Evolutionary conservation across 2,797 vertebrate species (phyloP).

Genomic region (Amphiprion clarkii): DNA sequence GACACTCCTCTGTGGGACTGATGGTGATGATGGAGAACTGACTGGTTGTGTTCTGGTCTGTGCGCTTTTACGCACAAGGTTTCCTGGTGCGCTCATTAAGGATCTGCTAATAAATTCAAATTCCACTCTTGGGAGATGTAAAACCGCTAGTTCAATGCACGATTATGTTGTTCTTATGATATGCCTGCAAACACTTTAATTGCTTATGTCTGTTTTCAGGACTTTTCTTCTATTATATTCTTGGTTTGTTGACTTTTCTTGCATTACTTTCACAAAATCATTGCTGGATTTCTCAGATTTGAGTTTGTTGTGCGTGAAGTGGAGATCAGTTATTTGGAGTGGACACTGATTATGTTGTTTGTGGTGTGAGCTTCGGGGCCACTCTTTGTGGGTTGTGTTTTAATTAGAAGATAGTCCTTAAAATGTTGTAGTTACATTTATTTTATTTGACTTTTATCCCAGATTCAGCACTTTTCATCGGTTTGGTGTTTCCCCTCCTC

Average conservation of each 20-base stretch:
- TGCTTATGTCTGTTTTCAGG: not conserved
- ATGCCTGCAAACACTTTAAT: not conserved
- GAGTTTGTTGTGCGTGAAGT: too few species aligned
- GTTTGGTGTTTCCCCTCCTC: not conserved
- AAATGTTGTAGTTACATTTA: not conserved
- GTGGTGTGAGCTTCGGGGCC: not conserved
- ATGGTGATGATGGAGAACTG: not conserved
- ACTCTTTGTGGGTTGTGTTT: not conserved
- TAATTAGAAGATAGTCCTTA: not conserved
- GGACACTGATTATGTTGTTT: not conserved
- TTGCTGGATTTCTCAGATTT: not conserved
- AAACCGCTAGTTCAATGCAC: not conserved
- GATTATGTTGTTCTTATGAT: too few species aligned
- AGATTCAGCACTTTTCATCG: not conserved
- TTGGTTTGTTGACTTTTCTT: not conserved
- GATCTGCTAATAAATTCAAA: not conserved
- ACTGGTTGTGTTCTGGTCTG: not conserved
- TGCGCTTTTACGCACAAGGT: constrained; percentile 9
- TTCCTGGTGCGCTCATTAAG: not conserved
- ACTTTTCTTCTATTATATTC: not conserved
- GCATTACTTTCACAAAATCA: not conserved
- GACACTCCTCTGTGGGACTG: not conserved
- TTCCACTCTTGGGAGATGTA: not conserved
- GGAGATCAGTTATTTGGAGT: not conserved
- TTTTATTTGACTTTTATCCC: too few species aligned